Conservation (phyloP, 2,113 vertebrate genomes). For the Entosphenus tridentatus region DNA sequence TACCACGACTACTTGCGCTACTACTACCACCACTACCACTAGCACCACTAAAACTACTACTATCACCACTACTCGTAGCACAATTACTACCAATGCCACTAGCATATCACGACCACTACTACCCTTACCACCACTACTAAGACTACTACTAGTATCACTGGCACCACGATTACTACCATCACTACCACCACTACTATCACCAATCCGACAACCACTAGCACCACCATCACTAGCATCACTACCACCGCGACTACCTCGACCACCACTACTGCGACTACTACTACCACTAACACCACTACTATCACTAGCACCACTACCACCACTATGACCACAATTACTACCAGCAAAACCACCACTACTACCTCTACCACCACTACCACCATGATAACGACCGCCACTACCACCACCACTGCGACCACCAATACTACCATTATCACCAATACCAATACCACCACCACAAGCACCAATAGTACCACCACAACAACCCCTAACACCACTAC, state of each 20-base stretch:
- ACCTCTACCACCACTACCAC: background rate
- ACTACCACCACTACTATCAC: constrained; percentile 1
- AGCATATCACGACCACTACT: background rate
- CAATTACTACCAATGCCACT: background rate
- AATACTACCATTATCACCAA: background rate
- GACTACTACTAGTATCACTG: background rate
- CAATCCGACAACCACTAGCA: background rate
- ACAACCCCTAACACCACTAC: too few species aligned
- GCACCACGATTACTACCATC: background rate
- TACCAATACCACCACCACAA: too few species aligned
- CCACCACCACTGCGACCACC: background rate
- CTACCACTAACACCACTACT: background rate
- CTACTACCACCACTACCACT: background rate
- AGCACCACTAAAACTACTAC: background rate
- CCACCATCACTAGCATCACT: background rate
- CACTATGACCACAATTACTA: background rate
- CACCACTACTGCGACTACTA: constrained; percentile 1
- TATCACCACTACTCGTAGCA: background rate
- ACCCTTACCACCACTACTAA: background rate
- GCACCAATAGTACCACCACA: too few species aligned
- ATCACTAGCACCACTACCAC: background rate
- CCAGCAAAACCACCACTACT: background rate
- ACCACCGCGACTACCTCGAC: background rate
- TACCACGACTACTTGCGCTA: background rate
- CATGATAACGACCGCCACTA: background rate